Conservation (phyloP, 2,797 vertebrate species). For the Anomalospiza imberbis region DNA sequence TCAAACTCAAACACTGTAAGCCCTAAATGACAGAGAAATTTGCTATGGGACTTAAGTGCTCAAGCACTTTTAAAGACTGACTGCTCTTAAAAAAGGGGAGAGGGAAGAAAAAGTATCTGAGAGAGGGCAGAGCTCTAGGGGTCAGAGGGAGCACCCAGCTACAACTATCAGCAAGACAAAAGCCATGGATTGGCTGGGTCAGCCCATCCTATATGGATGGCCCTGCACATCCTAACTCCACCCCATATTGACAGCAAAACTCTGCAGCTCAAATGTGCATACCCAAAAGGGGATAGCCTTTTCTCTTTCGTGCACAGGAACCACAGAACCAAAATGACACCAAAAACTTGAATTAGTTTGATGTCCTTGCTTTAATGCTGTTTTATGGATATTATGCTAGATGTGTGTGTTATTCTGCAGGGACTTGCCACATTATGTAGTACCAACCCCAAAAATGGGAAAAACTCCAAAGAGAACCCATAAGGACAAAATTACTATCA, state of each 20-base stretch:
- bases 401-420: not conserved
- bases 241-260: not conserved
- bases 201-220: not conserved
- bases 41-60: not conserved
- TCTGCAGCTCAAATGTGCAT: not conserved
- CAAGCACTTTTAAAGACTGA: not conserved
- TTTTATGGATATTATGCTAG: not conserved
- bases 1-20: not conserved
- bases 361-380: not conserved
- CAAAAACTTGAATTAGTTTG: not conserved
- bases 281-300: not conserved
- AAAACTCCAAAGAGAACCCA: not conserved
- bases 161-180: rapidly evolving
- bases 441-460: not conserved
- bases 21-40: not conserved
- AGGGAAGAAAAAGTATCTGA: not conserved
- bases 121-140: not conserved
- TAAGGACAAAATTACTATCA: not conserved
- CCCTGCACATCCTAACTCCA: not conserved
- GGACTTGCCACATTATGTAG: not conserved
- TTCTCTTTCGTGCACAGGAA: not conserved
- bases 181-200: not conserved
- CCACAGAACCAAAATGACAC: not conserved
- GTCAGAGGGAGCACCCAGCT: not conserved
- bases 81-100: not conserved